Base-by-base conservation (phyloP, 2,797 vertebrate species). In the Notoglanidium macrostoma region DNA sequence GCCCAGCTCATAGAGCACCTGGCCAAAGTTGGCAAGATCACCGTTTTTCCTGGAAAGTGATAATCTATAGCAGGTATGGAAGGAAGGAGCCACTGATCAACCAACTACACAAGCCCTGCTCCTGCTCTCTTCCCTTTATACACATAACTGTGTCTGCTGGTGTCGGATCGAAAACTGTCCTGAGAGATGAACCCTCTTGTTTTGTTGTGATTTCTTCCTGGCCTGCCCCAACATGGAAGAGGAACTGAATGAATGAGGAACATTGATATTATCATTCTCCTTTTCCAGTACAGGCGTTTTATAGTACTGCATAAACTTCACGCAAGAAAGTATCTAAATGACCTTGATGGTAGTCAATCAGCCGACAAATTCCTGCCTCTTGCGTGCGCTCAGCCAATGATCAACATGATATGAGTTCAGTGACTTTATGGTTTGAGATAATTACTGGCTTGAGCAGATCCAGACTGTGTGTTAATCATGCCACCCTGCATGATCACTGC, bases 1-100 rank as follows among this genome's bases (percentile, higher is more conserved):
- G 98, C 98, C 2, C 97, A 97, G 95, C 97, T 99, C 93, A 97
- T 99, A 3, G 95, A 98, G 89, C 95, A 94, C 86, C 95, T 99
- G 91, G 96, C 96, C 87, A 97, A 97, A 91, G 96, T 96, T 0
- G 97, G 96, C 90, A 99, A 98, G 92, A 99, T 99, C 65, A 97
- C 97, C 3, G 96, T 99, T 3, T 99, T 96, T 92, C 96, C 97
- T 15, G 98, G 98, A 46, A 98, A 97, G 94, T 97, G 91, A 96
- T 78, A 84, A 54, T 44, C 23, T 76, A 74, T 12, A 72, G 81
- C 63, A 80, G 55, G 68, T 67, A 35, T 54, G n/a, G 40, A 61
- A 21, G 40, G 70, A 78, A 67, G 70, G 8, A 85, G 59, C 78
- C 76, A 49, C 49, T 67, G 85, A 85, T 77, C 29, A 68, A 84